These are phyloP conservation scores for Molossus molossus DNA, from an alignment of 2,797 vertebrate genomes.

Conservation along the genomic window DNA sequence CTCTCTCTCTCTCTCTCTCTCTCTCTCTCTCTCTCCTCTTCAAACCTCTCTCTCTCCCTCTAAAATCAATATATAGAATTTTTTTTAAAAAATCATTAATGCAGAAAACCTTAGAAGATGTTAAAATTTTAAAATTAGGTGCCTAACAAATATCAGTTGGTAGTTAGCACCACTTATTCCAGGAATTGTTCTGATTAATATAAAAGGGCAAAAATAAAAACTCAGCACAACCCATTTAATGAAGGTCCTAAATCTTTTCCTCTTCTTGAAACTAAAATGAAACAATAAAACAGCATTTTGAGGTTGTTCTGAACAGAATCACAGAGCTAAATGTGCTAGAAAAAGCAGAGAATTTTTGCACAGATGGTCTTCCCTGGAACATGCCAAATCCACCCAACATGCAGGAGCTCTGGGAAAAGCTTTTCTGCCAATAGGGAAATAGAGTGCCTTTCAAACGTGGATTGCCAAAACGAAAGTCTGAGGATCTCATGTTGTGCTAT, in stretches of 20 bases:
- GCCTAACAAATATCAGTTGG: neutral
- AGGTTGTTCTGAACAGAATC: slow-evolving; percentile 58
- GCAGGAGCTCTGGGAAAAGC: slow-evolving; percentile 53
- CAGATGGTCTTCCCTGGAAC: slow-evolving; percentile 77
- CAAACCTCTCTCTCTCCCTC: neutral
- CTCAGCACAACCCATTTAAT: slow-evolving; percentile 20
- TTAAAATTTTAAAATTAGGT: slow-evolving; percentile 49
- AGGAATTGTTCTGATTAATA: slow-evolving; percentile 51
- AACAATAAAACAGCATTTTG: slow-evolving; percentile 61
- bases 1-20: neutral
- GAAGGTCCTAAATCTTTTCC: slow-evolving; percentile 21
- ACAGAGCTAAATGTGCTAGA: neutral
- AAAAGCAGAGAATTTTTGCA: slow-evolving; percentile 65
- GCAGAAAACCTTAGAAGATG: slow-evolving; percentile 10
- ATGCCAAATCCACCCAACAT: slow-evolving; percentile 76
- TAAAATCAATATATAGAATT: neutral
- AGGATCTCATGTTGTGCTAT: neutral
- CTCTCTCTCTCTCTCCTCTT: neutral
- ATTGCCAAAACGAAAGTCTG: slow-evolving; percentile 60
- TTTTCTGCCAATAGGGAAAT: slow-evolving; percentile 67
- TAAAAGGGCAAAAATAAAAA: slow-evolving; percentile 69
- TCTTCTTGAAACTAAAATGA: slow-evolving; percentile 57
- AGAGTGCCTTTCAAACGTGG: slow-evolving; percentile 57
- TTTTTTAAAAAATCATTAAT: slow-evolving; percentile 12
- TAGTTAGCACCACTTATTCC: slow-evolving; percentile 53